Evolutionary conservation across 2,113 vertebrate genomes (phyloP).

Genomic region (Procavia capensis): DNA sequence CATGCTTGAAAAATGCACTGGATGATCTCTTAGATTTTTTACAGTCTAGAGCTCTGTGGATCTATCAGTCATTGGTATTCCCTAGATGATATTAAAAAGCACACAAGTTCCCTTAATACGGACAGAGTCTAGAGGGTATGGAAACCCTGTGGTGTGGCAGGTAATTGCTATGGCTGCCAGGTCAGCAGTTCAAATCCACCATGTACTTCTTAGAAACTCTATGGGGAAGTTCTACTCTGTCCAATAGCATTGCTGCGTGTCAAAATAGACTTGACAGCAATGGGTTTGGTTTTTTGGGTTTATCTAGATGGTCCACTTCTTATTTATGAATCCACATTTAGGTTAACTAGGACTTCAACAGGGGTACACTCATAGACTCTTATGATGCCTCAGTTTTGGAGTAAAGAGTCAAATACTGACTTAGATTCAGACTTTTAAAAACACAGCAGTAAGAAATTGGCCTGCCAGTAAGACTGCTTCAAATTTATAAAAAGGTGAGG

Average conservation of each 20-base stretch:
- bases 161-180: too few species aligned
- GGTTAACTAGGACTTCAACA: neutral
- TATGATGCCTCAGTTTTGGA: neutral
- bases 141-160: too few species aligned
- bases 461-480: neutral
- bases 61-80: constrained; percentile 1
- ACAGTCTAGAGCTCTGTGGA: neutral
- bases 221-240: too few species aligned
- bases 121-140: neutral
- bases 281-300: too few species aligned
- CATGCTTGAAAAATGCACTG: neutral
- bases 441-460: neutral
- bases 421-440: neutral
- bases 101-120: neutral
- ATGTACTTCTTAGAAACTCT: too few species aligned
- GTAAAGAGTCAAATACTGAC: neutral
- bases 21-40: neutral
- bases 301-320: neutral
- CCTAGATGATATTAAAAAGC: neutral
- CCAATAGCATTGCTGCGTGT: too few species aligned
- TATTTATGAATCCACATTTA: neutral
- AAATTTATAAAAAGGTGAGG: neutral
- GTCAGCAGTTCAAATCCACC: too few species aligned
- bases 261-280: too few species aligned
- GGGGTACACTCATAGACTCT: neutral